Evolutionary conservation across 2,113 vertebrate genomes (phyloP).

Genomic region (Charina bottae): DNA sequence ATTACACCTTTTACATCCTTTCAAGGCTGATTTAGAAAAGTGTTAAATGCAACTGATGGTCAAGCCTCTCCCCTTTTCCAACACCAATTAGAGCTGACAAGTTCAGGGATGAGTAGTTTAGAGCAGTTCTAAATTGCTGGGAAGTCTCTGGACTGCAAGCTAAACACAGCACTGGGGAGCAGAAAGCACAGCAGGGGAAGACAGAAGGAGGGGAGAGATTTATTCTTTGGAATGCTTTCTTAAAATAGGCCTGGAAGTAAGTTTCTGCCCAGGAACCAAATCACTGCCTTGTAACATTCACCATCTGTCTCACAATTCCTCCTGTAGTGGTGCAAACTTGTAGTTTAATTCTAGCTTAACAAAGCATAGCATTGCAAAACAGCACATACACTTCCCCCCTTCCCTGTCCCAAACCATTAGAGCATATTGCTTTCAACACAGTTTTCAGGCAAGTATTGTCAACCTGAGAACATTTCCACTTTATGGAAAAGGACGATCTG

Average conservation of each 20-base stretch:
- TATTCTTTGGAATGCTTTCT: constrained; percentile 30
- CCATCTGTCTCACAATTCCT: constrained; percentile 6
- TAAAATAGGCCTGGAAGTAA: constrained; percentile 22
- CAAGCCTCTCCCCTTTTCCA: constrained; percentile 37
- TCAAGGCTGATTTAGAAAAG: constrained; percentile 50
- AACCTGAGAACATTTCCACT: neutral
- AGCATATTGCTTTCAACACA: neutral
- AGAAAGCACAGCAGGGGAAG: constrained; percentile 28
- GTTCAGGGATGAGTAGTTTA: constrained; percentile 13
- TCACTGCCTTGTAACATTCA: constrained; percentile 10
- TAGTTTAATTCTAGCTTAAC: constrained; percentile 32
- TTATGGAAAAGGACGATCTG: neutral
- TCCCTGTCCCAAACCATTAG: neutral
- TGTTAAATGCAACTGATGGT: constrained; percentile 37
- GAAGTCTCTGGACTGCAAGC: constrained; percentile 23
- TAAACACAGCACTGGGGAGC: constrained; percentile 16
- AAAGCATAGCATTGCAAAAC: constrained; percentile 5
- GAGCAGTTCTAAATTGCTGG: constrained; percentile 40
- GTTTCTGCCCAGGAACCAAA: constrained; percentile 15
- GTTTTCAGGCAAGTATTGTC: neutral
- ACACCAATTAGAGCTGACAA: constrained; percentile 45
- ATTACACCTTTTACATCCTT: constrained; percentile 35
- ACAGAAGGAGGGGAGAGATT: neutral
- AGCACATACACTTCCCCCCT: neutral
- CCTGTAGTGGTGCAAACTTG: neutral